Base-by-base conservation (phyloP, 1,140 invertebrate species). In the Camponotus pennsylvanicus region DNA sequence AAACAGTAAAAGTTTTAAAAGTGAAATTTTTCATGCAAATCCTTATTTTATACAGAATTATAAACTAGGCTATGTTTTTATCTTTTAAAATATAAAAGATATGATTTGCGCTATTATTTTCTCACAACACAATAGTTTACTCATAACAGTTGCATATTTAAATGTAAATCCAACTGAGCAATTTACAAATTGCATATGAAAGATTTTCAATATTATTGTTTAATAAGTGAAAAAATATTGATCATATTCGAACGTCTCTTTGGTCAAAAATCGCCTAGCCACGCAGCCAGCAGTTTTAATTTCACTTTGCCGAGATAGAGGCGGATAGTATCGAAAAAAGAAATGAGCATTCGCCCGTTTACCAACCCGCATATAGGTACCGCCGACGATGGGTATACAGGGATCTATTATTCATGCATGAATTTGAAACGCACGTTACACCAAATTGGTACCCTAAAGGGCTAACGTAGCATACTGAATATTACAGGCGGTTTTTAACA, bases 361-460 rank as follows among this genome's bases (percentile, higher is more conserved):
- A 89, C 87, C 87, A 57, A 75, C 85, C 88, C 88, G 88, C 89
- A 89, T 87, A 88, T 84, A 89, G 76, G 83, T 71, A 87, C 37
- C 64, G 45, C 67, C 75, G 34, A 40, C 85, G 75, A 83, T 89
- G 55, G 85, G 45, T 76, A 82, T 76, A 90, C 89, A 89, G 85
- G 78, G 55, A 86, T 90, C 86, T 90, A 90, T 90, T 90, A 90
- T 89, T 89, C 89, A 89, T 90, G 87, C 85, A 89, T 88, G 88
- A 89, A 89, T 89, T 88, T 59, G 87, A 78, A 83, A 89, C 87
- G 67, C 88, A 70, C 87, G 79, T 86, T 88, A 87, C 71, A 73
- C 73, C 69, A 89, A 89, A 90, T 90, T 87, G 78, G 55, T 89
- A 75, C 66, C 83, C 88, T 89, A 82, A 88, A 88, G 88, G 83